Evolutionary conservation across 2,888 invertebrate genomes (phyloP), one percentile per base, ranked within the genome.

Genomic region (Cylindroiulus punctatus): DNA sequence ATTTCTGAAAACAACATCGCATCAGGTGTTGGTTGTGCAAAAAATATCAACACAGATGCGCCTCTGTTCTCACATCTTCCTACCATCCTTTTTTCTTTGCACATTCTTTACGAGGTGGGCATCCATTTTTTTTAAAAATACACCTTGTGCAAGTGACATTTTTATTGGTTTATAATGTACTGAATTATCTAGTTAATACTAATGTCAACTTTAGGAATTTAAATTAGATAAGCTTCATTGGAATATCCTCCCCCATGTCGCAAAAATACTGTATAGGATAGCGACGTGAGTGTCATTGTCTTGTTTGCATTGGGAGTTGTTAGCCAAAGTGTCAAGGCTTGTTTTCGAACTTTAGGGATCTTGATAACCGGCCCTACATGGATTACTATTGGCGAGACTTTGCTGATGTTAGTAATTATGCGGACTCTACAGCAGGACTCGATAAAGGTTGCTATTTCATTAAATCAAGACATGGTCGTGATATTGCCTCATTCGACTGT

Each of bases 371-470:
- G 0, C 91, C 93, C 40, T 98, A 96, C 89, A 92, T 93, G 0
- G 93, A 95, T 88, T 95, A 96, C 90, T 98, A 98, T 90, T 95
- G 96, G 92, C 91, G 95, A 88, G 98, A 98, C 91, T 96, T 94
- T 89, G 97, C 98, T 0, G 90, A 92, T 1, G 91, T 93, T 14
- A 94, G 93, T 88, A 30, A 87, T 36, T 86, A 87, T 42, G 86
- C 88, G 47, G 44, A 22, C 57, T 84, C 87, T 47, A 40, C 87
- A 14, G 87, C 87, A 19, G 86, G 95, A 57, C 91, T 92, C 0
- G 92, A 93, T 1, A 91, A 90, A 0, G 93, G 0, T 57, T 19
- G 22, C 17, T 1, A n/a, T 26, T 19, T 3, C 30, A 22, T 81
- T 30, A 81, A 30, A 36, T 57, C n/a, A 22, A 19, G 5, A 57